phyloP scores from a whole-genome alignment of 2,113 vertebrate species.

The Typhlomys cinereus region DNA sequence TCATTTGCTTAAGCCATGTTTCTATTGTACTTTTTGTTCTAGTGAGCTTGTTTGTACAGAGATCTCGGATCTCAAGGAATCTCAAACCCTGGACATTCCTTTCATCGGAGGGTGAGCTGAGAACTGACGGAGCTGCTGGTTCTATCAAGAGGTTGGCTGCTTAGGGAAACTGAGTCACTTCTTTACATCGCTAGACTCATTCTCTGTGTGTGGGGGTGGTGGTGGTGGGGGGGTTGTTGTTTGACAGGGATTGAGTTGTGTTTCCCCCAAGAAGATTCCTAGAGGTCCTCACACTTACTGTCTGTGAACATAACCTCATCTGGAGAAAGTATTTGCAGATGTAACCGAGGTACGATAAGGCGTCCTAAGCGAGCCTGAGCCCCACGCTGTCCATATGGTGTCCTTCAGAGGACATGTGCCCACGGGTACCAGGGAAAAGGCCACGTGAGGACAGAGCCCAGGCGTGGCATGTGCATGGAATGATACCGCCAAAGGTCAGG shows the following conservation, averaged over 20 bases:
- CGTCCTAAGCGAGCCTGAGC: neutral
- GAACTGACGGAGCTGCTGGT: neutral
- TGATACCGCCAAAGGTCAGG: neutral
- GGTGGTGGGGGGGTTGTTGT: no score
- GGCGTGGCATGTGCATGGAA: neutral
- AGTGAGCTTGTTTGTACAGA: neutral
- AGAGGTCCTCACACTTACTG: neutral
- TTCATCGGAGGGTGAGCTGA: neutral
- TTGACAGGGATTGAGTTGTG: neutral
- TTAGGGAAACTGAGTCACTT: neutral
- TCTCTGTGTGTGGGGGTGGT: neutral
- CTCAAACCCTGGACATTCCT: neutral
- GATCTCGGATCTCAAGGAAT: neutral
- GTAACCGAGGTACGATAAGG: neutral
- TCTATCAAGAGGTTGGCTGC: neutral
- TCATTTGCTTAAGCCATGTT: conserved; percentile 6
- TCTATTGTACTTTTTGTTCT: conserved; percentile 20
- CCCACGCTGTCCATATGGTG: neutral
- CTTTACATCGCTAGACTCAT: neutral
- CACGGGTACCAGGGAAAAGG: neutral
- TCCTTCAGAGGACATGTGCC: neutral
- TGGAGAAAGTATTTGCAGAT: neutral
- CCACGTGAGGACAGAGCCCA: neutral
- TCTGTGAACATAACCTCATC: neutral
- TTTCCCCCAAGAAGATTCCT: neutral